Conservation (phyloP, 2,888 invertebrate species). For the Chrysotoxum bicinctum region DNA sequence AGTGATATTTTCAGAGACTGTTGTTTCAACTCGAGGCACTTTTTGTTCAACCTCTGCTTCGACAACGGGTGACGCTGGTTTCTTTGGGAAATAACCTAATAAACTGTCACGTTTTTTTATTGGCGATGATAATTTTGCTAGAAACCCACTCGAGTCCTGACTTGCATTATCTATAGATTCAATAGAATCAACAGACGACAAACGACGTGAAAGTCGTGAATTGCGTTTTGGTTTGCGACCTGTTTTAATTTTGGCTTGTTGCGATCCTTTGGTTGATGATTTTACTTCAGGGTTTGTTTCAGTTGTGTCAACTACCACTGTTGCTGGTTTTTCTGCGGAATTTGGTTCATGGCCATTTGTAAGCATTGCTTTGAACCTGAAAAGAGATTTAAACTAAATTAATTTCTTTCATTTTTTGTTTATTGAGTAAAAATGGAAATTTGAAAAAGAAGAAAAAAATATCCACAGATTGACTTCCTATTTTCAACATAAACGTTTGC, state of each 20-base stretch:
- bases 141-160: slow-evolving; percentile 81
- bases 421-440: too few relatives aligned
- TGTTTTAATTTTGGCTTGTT: slow-evolving; percentile 30
- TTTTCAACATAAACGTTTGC: too few relatives aligned
- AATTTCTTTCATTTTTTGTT: too few relatives aligned
- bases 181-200: slow-evolving; percentile 74
- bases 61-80: slow-evolving; percentile 74
- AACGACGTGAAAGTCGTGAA: slow-evolving; percentile 73
- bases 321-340: slow-evolving; percentile 34
- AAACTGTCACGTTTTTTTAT: slow-evolving; percentile 85
- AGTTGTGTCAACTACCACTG: slow-evolving; percentile 26
- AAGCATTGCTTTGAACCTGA: slow-evolving; percentile 79
- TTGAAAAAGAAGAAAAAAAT: too few relatives aligned
- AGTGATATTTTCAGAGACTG: slow-evolving; percentile 22
- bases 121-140: slow-evolving; percentile 84
- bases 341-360: slow-evolving; percentile 71
- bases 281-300: slow-evolving; percentile 25
- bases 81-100: slow-evolving; percentile 84
- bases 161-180: slow-evolving; percentile 33
- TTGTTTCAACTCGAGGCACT: neutral
- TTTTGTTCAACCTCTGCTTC: slow-evolving; percentile 29
- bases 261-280: slow-evolving; percentile 31
- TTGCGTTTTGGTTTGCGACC: slow-evolving; percentile 72
- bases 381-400: too few relatives aligned
- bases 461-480: too few relatives aligned